Conservation (phyloP, 2,888 invertebrate genomes). For the Oxycera nigricornis region DNA sequence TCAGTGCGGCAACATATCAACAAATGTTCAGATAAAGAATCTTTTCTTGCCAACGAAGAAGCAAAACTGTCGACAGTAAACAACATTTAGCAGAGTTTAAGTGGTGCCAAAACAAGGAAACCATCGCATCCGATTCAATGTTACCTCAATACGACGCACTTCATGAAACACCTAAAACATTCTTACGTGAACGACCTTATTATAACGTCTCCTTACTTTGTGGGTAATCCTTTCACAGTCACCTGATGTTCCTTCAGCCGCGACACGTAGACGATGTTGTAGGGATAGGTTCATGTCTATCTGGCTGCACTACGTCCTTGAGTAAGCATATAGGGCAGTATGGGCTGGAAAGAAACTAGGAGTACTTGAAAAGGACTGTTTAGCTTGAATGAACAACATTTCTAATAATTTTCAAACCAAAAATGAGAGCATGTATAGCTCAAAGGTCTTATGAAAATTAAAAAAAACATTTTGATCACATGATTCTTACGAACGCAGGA, state of each 20-base stretch:
- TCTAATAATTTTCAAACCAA: too few relatives aligned
- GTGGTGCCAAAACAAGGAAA: slow-evolving; percentile 6
- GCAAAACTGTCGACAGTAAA: neutral
- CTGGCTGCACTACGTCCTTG: neutral
- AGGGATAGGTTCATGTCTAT: neutral
- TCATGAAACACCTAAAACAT: neutral
- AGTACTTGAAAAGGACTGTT: too few relatives aligned
- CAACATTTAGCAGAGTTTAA: slow-evolving; percentile 16
- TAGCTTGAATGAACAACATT: too few relatives aligned
- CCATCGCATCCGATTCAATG: neutral
- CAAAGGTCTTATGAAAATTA: too few relatives aligned
- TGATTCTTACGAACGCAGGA: neutral
- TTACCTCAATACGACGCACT: neutral
- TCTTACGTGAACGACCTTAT: slow-evolving; percentile 41
- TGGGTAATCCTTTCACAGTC: slow-evolving; percentile 22
- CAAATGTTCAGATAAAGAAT: neutral
- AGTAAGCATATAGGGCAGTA: neutral
- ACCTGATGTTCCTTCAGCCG: neutral
- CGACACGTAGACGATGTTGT: neutral
- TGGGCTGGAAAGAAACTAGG: neutral
- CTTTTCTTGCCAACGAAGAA: neutral
- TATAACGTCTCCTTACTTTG: neutral
- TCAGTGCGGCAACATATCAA: neutral
- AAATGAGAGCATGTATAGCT: too few relatives aligned
- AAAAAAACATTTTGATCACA: neutral